phyloP scores from a whole-genome alignment of 2,888 invertebrate species.

The Chirona hameri region DNA sequence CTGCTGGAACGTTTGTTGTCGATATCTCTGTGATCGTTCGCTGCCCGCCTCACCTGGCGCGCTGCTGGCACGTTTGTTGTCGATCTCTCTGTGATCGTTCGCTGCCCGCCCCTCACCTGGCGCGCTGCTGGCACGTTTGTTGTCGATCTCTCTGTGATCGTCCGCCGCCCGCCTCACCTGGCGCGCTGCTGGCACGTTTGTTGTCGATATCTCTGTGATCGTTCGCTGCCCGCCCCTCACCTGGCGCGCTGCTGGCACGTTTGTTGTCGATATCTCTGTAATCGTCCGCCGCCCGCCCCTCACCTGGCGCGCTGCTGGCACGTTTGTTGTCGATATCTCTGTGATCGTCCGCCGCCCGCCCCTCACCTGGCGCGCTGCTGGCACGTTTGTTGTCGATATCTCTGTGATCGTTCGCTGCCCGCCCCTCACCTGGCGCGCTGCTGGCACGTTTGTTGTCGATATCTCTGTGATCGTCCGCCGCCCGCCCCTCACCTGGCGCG shows the following conservation, averaged over 20 bases:
- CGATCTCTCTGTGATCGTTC: too few relatives aligned
- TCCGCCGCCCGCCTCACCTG: background rate
- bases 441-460: background rate
- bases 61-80: background rate
- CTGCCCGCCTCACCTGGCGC: background rate
- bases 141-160: too few relatives aligned
- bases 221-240: background rate
- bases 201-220: too few relatives aligned
- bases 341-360: too few relatives aligned
- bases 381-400: background rate
- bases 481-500: background rate
- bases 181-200: background rate
- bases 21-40: too few relatives aligned
- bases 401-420: too few relatives aligned
- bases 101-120: background rate
- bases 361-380: background rate
- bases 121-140: background rate
- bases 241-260: background rate
- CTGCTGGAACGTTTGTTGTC: background rate
- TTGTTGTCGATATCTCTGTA: background rate
- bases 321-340: background rate
- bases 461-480: too few relatives aligned
- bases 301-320: background rate
- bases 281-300: background rate
- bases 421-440: background rate